A percentile compares a stretch with the other conserved stretches of the same genome.
Evolutionary conservation across 1,140 invertebrate genomes (phyloP).

Genomic region (Eupristina koningsbergeri): DNA sequence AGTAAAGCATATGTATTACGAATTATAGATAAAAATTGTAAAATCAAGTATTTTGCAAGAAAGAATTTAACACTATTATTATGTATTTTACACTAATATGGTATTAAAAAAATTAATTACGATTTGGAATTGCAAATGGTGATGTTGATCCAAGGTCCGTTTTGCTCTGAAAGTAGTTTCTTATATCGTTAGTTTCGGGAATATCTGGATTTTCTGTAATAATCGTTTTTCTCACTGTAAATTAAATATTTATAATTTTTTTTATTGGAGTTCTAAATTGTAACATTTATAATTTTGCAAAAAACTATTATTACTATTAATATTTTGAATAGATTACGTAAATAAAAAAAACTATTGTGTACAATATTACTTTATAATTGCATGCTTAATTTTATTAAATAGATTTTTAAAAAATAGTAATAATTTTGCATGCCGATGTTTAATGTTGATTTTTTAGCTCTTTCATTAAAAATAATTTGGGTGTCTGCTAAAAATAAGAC

Average conservation of each 20-base stretch:
- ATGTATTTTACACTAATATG: neutral
- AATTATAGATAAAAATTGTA: no score
- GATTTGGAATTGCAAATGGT: conserved; percentile 66
- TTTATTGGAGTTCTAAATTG: no score
- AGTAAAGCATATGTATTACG: no score
- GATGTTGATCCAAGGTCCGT: conserved; percentile 58
- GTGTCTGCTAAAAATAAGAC: conserved; percentile 70
- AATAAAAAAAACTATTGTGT: no score
- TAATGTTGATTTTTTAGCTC: conserved; percentile 61
- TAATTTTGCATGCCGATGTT: conserved; percentile 59
- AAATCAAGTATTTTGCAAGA: no score
- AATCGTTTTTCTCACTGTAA: conserved; percentile 66
- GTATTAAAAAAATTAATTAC: conserved; percentile 55
- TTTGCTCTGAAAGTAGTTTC: conserved; percentile 57
- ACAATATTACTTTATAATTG: no score
- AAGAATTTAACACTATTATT: neutral
- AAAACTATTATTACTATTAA: no score
- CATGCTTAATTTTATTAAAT: neutral
- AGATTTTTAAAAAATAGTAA: neutral
- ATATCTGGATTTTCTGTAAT: conserved; percentile 71
- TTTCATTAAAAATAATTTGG: conserved; percentile 66
- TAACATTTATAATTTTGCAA: no score
- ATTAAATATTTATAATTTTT: conserved; percentile 25
- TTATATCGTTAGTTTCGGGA: conserved; percentile 61
- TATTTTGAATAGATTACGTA: neutral